A percentile compares a stretch with the other conserved stretches of the same genome.
These are phyloP conservation scores for Drymodes brunneopygia DNA, from an alignment of 2,113 vertebrate genomes.

Conservation along the genomic window DNA sequence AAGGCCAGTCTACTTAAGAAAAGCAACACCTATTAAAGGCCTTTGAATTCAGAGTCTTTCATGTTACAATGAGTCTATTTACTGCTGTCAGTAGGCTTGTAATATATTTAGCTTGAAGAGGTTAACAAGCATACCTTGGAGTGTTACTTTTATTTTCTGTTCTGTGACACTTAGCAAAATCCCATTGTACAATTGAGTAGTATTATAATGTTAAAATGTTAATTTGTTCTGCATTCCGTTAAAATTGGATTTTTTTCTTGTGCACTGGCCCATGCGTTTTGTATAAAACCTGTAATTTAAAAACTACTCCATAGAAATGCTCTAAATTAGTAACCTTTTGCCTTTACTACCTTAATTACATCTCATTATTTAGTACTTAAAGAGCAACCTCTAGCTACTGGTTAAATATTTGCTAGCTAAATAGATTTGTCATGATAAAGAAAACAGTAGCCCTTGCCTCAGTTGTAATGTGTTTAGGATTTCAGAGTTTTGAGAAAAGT, in stretches of 20 bases:
- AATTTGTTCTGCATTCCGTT: constrained; percentile 77
- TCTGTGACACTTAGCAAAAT: constrained; percentile 62
- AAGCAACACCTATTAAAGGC: constrained; percentile 4
- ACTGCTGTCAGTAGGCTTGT: constrained; percentile 30
- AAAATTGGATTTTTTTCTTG: constrained; percentile 67
- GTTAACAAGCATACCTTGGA: constrained; percentile 62
- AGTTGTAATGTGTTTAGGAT: constrained; percentile 25
- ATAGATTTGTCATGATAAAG: constrained; percentile 57
- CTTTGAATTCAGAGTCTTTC: constrained; percentile 52
- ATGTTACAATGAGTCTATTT: constrained; percentile 51
- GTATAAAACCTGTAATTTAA: constrained; percentile 76
- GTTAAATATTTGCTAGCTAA: constrained; percentile 66
- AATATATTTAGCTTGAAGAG: constrained; percentile 27
- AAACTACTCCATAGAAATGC: constrained; percentile 38
- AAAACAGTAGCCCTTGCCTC: constrained; percentile 7
- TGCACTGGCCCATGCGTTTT: constrained; percentile 51
- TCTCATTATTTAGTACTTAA: constrained; percentile 56
- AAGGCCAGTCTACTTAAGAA: not conserved
- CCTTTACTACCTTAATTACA: constrained; percentile 65
- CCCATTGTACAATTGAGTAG: constrained; percentile 53
- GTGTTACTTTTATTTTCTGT: constrained; percentile 68
- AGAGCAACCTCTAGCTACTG: constrained; percentile 35
- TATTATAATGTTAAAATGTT: constrained; percentile 72
- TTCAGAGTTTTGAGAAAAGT: constrained; percentile 28
- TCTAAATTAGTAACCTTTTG: constrained; percentile 67